Percentiles rank a stretch among this genome's conserved stretches.
phyloP scores from a whole-genome alignment of 2,888 invertebrate species.

The Polydrusus cervinus region DNA sequence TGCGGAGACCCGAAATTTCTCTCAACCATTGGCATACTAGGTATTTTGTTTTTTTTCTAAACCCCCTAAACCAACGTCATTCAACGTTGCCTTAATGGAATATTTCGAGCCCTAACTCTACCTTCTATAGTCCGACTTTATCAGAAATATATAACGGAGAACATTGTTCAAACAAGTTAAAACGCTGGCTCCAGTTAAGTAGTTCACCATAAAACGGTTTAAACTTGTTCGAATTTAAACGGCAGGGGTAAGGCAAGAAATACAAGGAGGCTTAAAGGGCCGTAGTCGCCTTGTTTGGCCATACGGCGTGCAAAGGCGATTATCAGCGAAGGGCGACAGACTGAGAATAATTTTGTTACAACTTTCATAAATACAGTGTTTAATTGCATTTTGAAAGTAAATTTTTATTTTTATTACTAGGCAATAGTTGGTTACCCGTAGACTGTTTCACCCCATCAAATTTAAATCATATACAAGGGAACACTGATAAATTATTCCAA shows the following conservation, averaged over 20 bases:
- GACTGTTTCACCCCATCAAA: too few species aligned
- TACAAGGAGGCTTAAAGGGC: background rate
- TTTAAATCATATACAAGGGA: too few species aligned
- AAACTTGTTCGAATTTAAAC: conserved; percentile 17
- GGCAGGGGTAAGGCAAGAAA: conserved; percentile 7
- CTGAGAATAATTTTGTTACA: background rate
- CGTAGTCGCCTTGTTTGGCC: background rate
- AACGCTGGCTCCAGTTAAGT: conserved; percentile 3
- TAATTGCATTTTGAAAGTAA: background rate
- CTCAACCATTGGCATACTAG: too few species aligned
- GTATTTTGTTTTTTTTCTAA: too few species aligned
- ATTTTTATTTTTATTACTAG: too few species aligned
- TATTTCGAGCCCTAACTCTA: background rate
- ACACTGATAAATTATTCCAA: too few species aligned
- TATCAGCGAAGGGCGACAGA: background rate
- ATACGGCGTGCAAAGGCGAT: background rate
- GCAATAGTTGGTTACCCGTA: too few species aligned
- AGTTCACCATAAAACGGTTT: conserved; percentile 25
- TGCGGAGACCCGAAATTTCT: too few species aligned
- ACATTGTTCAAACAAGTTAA: background rate
- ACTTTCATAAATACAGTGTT: background rate
- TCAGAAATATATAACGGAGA: background rate
- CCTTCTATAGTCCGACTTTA: background rate
- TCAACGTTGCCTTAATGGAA: too few species aligned
- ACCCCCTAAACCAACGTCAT: too few species aligned